Conservation (phyloP, 2,797 vertebrate species). For the Pempheris klunzingeri region DNA sequence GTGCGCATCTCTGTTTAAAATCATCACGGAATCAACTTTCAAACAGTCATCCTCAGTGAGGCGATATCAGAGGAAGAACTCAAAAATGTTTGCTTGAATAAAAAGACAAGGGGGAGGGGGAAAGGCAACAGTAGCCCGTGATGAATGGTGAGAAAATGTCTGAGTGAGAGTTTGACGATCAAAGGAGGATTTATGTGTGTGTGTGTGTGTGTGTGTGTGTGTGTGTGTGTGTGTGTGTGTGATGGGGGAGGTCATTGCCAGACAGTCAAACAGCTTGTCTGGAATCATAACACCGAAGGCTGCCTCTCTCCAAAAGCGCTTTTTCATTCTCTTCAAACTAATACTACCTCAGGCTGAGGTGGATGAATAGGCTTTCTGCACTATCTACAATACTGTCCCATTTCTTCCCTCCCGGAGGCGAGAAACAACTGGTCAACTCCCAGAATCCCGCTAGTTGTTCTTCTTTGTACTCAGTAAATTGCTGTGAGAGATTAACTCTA, state of each 20-base stretch:
- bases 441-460: constrained; percentile 54
- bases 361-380: constrained; percentile 52
- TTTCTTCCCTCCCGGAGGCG: constrained; percentile 32
- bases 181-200: constrained; percentile 52
- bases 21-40: constrained; percentile 46
- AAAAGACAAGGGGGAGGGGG: constrained; percentile 10
- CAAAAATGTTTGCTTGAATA: constrained; percentile 46
- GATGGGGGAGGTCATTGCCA: constrained; percentile 33
- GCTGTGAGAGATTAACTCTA: constrained; percentile 50
- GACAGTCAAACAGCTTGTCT: constrained; percentile 61
- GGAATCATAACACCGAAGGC: constrained; percentile 43
- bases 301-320: constrained; percentile 24
- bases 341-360: constrained; percentile 48
- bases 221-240: constrained; percentile 21
- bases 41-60: constrained; percentile 34
- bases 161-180: constrained; percentile 48
- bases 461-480: constrained; percentile 54
- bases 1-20: constrained; percentile 47
- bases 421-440: constrained; percentile 67
- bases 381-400: constrained; percentile 49
- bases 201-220: constrained; percentile 27
- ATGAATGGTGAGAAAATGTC: constrained; percentile 49
- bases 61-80: constrained; percentile 36
- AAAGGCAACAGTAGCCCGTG: constrained; percentile 20
- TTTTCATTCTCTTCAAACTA: constrained; percentile 39